Evolutionary conservation across 2,113 vertebrate genomes (phyloP).

Genomic region (Arenaria interpres): DNA sequence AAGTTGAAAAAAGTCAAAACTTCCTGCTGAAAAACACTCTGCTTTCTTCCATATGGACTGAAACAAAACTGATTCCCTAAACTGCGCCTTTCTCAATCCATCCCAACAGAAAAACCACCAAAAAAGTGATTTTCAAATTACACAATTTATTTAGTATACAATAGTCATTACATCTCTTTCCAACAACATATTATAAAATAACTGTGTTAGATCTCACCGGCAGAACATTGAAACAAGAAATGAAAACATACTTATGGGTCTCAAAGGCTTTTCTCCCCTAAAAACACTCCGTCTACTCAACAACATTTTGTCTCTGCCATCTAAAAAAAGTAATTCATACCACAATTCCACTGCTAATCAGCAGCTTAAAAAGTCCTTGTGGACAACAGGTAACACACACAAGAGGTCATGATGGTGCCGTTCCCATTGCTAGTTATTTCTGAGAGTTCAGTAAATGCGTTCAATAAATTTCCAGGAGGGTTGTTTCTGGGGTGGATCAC

Average conservation of each 20-base stretch:
- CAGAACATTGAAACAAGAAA: conserved; percentile 47
- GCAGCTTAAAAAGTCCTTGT: neutral
- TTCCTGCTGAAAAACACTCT: neutral
- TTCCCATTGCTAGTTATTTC: fast-evolving
- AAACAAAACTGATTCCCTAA: neutral
- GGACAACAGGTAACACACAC: neutral
- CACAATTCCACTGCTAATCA: fast-evolving
- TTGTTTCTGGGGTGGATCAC: neutral
- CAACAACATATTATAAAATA: conserved; percentile 67
- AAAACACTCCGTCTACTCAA: neutral
- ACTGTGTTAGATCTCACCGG: conserved; percentile 30
- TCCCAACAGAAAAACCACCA: neutral
- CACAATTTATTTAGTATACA: conserved; percentile 73
- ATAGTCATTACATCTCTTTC: conserved; percentile 48
- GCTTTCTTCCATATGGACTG: neutral
- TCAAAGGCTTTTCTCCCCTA: neutral
- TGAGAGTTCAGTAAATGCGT: fast-evolving
- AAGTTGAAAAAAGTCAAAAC: neutral
- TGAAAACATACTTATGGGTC: neutral
- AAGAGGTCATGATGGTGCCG: neutral
- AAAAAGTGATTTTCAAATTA: conserved; percentile 22
- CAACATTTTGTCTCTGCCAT: neutral
- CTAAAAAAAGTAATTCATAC: neutral
- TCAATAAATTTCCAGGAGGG: neutral
- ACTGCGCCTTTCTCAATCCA: neutral